A percentile compares a stretch with the other conserved stretches of the same genome.
Conservation (phyloP, 1,140 invertebrate genomes). For the Aphis craccivora region DNA sequence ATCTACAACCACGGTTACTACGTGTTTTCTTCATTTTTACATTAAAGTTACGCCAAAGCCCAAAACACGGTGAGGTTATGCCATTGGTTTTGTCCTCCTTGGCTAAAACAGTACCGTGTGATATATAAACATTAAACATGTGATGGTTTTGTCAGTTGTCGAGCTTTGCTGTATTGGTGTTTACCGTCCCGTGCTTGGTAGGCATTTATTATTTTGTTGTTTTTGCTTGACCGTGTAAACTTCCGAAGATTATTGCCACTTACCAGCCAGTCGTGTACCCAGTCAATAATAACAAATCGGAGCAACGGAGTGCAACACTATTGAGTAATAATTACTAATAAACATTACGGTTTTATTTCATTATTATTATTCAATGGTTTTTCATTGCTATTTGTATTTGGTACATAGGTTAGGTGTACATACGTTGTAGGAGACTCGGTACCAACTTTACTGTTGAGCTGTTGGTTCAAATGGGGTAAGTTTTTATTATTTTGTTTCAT, state of each 20-base stretch:
- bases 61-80: neutral
- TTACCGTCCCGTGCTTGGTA: neutral
- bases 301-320: neutral
- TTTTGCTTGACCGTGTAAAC: neutral
- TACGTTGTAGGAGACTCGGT: neutral
- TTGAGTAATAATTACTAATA: neutral
- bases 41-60: no score
- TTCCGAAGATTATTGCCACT: neutral
- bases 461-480: neutral
- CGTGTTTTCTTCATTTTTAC: neutral
- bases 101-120: neutral
- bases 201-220: neutral
- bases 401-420: neutral
- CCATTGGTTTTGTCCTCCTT: neutral
- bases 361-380: neutral
- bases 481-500: neutral
- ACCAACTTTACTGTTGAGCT: neutral
- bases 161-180: neutral
- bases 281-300: neutral
- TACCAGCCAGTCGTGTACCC: neutral
- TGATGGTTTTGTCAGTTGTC: constrained; percentile 42
- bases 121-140: constrained; percentile 49
- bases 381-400: neutral
- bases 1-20: neutral
- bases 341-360: neutral